Base-by-base conservation (phyloP, 2,888 invertebrate genomes). In the Cantharis nigra region DNA sequence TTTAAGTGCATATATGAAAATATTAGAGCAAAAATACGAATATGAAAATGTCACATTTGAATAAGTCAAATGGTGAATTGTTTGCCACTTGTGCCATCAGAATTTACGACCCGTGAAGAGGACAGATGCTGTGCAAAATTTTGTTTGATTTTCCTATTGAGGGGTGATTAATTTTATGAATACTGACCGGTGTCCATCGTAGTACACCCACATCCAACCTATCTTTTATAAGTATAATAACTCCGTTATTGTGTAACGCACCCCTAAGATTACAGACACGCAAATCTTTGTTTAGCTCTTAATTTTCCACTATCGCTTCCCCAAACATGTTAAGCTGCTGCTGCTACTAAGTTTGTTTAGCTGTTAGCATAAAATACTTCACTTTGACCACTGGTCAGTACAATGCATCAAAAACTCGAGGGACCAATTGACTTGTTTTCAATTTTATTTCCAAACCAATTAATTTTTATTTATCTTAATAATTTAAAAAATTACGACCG, bases 31-130 rank as follows among this genome's bases (percentile, higher is more conserved):
- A 84, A 84, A 84, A 81, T 78, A 80, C 83, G 81, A 86, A 86
- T 86, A 87, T 87, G 86, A 87, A 87, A 85, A 84, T 83, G 87
- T 86, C 87, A 87, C 77, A 83, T 83, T 81, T 85, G 82, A 84
- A 86, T 84, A 77, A 84, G 77, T 80, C 85, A 85, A 85, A 85
- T 81, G 81, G 30, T 18, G 69, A 76, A 74, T 77, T 20, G 69
- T 30, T 23, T 65, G 49, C 70, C 69, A 71, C 67, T 75, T 72
- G 26, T 26, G 63, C 62, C 62, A 77, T 80, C 78, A 77, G 75
- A 83, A 81, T 83, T 86, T 84, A 85, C 84, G 84, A 83, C 73
- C 83, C 85, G 83, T 86, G 86, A 86, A 86, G 83, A 81, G 85
- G 86, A 84, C 87, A 87, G 86, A 86, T 87, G 86, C 85, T 81